Percentiles rank a stretch among this genome's conserved stretches.
phyloP scores from a whole-genome alignment of 2,797 vertebrate genomes.

The Pogonophryne albipinna region DNA sequence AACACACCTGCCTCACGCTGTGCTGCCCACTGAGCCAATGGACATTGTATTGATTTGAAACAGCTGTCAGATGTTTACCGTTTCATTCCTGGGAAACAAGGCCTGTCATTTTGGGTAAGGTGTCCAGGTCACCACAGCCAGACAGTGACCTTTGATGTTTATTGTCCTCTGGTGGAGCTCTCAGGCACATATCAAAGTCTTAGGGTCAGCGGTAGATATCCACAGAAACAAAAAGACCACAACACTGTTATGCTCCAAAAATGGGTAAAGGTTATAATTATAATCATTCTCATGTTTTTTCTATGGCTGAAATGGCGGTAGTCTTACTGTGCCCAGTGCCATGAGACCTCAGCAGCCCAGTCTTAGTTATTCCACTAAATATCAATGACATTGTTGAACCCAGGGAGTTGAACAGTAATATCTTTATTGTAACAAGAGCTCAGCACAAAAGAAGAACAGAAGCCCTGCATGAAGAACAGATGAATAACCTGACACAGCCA shows the following conservation, averaged over 20 bases:
- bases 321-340: conserved; percentile 10
- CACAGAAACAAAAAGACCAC: conserved; percentile 45
- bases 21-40: conserved; percentile 8
- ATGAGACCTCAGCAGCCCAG: conserved; percentile 27
- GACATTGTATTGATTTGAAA: conserved; percentile 65
- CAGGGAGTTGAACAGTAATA: neutral
- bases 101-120: conserved; percentile 36
- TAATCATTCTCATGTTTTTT: conserved; percentile 41
- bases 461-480: conserved; percentile 33
- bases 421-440: conserved; percentile 29
- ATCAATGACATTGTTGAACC: conserved; percentile 1
- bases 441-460: conserved; percentile 26
- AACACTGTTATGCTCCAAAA: conserved; percentile 51
- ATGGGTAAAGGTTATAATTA: conserved; percentile 33
- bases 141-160: conserved; percentile 70
- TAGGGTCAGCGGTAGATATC: conserved; percentile 8
- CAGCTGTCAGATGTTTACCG: conserved; percentile 72
- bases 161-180: conserved; percentile 40
- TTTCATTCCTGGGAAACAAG: conserved; percentile 40
- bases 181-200: conserved; percentile 42
- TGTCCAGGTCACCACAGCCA: conserved; percentile 11
- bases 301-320: conserved; percentile 28
- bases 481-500: conserved; percentile 46
- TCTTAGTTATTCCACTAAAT: neutral
- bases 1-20: conserved; percentile 58